phyloP scores from a whole-genome alignment of 2,113 vertebrate genomes.

The Glaucidium brasilianum region DNA sequence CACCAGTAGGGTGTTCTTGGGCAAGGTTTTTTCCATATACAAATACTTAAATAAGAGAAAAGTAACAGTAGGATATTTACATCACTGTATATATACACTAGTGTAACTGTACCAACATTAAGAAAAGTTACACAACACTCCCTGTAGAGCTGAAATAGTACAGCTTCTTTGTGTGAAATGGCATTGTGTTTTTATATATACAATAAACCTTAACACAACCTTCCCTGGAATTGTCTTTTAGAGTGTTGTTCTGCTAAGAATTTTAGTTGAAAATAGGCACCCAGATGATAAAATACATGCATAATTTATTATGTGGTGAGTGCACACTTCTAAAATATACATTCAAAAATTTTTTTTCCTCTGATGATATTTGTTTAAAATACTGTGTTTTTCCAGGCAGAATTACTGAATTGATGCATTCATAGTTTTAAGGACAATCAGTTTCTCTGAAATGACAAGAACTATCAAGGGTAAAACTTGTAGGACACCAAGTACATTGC shows the following conservation, averaged over 20 bases:
- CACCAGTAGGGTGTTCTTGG: rapidly evolving
- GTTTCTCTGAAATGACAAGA: not conserved
- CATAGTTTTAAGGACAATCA: not conserved
- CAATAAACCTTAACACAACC: not conserved
- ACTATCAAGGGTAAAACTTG: not conserved
- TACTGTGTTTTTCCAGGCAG: not conserved
- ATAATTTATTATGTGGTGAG: not conserved
- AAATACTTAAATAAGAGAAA: not conserved
- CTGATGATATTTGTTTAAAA: not conserved
- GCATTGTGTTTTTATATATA: not conserved
- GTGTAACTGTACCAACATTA: not conserved
- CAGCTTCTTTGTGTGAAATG: not conserved
- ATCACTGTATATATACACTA: not conserved
- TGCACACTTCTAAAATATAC: not conserved
- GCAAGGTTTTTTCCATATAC: not conserved
- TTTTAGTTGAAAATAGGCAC: not conserved
- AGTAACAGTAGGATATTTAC: not conserved
- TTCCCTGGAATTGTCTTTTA: not conserved
- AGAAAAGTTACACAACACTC: not conserved
- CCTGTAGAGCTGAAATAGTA: not conserved
- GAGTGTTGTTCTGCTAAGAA: not conserved
- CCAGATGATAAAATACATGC: not conserved
- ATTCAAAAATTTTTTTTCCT: not conserved
- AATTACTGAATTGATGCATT: not conserved
- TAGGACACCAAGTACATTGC: not conserved